These are phyloP conservation scores for Helobdella robusta DNA, from an alignment of 2,888 invertebrate genomes.

Conservation along the genomic window DNA sequence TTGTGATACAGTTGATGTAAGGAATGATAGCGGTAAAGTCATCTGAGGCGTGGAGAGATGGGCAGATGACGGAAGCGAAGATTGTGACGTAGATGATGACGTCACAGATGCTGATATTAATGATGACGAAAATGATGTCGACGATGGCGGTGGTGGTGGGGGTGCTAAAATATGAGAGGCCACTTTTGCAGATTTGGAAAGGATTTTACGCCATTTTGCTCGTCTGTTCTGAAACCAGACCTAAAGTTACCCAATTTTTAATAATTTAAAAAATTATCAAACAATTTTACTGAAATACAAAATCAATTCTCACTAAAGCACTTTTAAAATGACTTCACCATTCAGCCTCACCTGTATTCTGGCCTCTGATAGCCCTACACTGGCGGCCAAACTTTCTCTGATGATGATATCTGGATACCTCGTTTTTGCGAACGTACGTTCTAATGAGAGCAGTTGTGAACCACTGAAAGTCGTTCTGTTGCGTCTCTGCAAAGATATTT, in stretches of 20 bases:
- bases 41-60: too few relatives aligned
- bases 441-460: conserved; percentile 80
- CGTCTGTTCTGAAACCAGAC: conserved; percentile 98
- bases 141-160: too few relatives aligned
- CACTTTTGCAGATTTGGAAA: too few relatives aligned
- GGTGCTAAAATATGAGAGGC: too few relatives aligned
- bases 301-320: not conserved
- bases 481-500: conserved; percentile 59
- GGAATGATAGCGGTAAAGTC: too few relatives aligned
- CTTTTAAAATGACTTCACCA: too few relatives aligned
- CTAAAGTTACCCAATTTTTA: conserved; percentile 53
- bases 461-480: conserved; percentile 88
- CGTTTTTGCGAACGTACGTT: conserved; percentile 82
- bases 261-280: not conserved
- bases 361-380: conserved; percentile 82
- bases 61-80: too few relatives aligned
- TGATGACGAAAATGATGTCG: too few relatives aligned
- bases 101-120: too few relatives aligned
- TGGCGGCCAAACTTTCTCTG: conserved; percentile 78
- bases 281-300: not conserved
- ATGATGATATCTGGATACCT: conserved; percentile 83
- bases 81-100: too few relatives aligned
- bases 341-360: conserved; percentile 71
- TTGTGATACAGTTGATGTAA: too few relatives aligned
- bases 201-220: conserved; percentile 97